Conservation (phyloP, 2,113 vertebrate species). For the Epinephelus moara region DNA sequence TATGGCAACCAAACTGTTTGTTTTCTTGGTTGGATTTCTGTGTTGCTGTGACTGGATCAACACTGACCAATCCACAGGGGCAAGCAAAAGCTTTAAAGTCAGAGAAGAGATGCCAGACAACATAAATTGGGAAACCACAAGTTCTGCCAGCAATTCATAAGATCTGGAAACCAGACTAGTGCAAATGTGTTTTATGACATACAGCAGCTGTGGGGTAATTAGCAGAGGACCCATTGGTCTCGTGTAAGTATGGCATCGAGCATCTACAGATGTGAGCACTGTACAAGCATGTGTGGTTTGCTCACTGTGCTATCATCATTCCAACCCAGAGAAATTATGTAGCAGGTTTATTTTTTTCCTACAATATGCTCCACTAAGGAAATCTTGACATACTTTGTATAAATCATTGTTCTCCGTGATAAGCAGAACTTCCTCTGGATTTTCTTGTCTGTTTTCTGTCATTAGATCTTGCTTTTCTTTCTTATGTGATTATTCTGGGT, state of each 20-base stretch:
- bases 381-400: neutral
- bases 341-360: too few relatives aligned
- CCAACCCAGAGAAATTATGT: neutral
- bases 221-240: conserved; percentile 7
- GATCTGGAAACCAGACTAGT: conserved; percentile 2
- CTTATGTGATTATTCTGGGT: neutral
- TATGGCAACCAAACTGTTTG: neutral
- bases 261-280: conserved; percentile 23
- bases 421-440: neutral
- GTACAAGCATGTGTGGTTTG: neutral
- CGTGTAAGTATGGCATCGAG: conserved; percentile 1
- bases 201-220: conserved; percentile 27
- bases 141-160: conserved; percentile 3
- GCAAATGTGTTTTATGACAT: conserved; percentile 12
- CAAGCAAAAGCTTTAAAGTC: neutral
- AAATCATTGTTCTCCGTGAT: neutral
- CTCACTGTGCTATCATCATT: neutral
- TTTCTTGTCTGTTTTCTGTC: neutral
- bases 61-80: neutral
- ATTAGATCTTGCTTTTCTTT: neutral
- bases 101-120: neutral
- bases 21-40: neutral
- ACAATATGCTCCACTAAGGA: neutral
- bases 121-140: neutral
- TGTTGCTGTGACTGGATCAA: neutral